Percentiles rank a stretch among this genome's conserved stretches.
Evolutionary conservation across 2,888 invertebrate species (phyloP).

Genomic region (Drosophila heteroneura): DNA sequence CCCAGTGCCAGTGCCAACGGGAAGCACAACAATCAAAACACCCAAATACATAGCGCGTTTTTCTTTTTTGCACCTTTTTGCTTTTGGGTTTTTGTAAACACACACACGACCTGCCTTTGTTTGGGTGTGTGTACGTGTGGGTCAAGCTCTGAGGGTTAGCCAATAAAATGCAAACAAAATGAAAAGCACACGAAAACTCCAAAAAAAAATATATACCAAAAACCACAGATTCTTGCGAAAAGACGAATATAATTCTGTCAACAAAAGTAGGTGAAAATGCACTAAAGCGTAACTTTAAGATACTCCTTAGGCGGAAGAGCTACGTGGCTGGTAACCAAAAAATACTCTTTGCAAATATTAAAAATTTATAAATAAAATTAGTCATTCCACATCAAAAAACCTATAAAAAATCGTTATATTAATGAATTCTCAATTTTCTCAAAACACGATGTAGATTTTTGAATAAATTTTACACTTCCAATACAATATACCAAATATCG

Average conservation of each 20-base stretch:
- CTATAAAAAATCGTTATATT: neutral
- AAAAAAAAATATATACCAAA: neutral
- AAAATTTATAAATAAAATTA: no score
- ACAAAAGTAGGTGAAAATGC: slow-evolving; percentile 6
- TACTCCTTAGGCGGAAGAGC: slow-evolving; percentile 25
- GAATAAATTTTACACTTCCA: neutral
- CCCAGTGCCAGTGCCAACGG: neutral
- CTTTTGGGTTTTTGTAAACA: slow-evolving; percentile 35
- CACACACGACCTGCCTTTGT: slow-evolving; percentile 29
- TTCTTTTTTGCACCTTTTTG: slow-evolving; percentile 44
- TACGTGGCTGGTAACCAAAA: neutral
- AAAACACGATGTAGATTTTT: neutral
- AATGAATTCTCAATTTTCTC: neutral
- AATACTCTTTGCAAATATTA: neutral
- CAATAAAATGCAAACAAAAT: slow-evolving; percentile 70
- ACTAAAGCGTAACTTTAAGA: slow-evolving; percentile 10
- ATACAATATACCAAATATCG: neutral
- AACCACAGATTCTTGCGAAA: slow-evolving; percentile 28
- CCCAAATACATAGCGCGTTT: slow-evolving; percentile 35
- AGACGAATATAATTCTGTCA: slow-evolving; percentile 28
- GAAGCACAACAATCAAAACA: slow-evolving; percentile 37
- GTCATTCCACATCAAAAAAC: no score
- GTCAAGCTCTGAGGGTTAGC: slow-evolving; percentile 53
- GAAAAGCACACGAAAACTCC: slow-evolving; percentile 56
- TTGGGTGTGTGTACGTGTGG: slow-evolving; percentile 22